These are phyloP conservation scores for Sciurus vulgaris DNA, from an alignment of 2,797 vertebrate genomes.

Conservation along the genomic window DNA sequence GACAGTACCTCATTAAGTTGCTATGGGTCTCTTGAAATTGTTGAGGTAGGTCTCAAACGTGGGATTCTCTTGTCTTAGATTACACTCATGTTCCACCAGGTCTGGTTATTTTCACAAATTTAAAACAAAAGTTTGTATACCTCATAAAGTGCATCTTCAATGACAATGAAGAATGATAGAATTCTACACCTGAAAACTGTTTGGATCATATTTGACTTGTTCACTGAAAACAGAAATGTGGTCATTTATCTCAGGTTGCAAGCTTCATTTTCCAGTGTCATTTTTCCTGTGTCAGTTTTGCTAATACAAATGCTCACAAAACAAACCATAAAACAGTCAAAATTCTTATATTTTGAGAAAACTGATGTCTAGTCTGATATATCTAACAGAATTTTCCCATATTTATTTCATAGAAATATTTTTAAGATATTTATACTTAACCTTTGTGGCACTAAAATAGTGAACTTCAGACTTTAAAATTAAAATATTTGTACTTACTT, in stretches of 20 bases:
- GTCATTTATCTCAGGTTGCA: constrained; percentile 26
- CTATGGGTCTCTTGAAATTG: too few relatives aligned
- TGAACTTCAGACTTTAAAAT: constrained; percentile 54
- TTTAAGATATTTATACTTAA: constrained; percentile 52
- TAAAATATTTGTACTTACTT: constrained; percentile 22
- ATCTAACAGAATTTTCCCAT: not conserved
- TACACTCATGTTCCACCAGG: too few relatives aligned
- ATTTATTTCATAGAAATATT: constrained; percentile 64
- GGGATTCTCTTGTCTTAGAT: too few relatives aligned
- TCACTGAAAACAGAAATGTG: constrained; percentile 27
- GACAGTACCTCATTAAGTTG: too few relatives aligned
- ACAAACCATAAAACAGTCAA: constrained; percentile 37
- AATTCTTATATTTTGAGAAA: constrained; percentile 57
- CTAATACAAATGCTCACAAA: constrained; percentile 16
- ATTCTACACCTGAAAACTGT: constrained; percentile 9
- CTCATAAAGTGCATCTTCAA: not conserved
- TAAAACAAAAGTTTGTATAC: too few relatives aligned
- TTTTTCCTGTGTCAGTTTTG: constrained; percentile 31
- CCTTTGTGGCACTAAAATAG: constrained; percentile 48
- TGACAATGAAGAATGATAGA: not conserved
- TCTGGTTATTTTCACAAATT: too few relatives aligned
- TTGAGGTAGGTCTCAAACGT: too few relatives aligned
- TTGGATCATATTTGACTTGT: not conserved
- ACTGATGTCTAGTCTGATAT: not conserved
- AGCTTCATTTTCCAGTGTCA: constrained; percentile 31